Conservation (phyloP, 2,113 vertebrate species). For the Alligator mississippiensis region DNA sequence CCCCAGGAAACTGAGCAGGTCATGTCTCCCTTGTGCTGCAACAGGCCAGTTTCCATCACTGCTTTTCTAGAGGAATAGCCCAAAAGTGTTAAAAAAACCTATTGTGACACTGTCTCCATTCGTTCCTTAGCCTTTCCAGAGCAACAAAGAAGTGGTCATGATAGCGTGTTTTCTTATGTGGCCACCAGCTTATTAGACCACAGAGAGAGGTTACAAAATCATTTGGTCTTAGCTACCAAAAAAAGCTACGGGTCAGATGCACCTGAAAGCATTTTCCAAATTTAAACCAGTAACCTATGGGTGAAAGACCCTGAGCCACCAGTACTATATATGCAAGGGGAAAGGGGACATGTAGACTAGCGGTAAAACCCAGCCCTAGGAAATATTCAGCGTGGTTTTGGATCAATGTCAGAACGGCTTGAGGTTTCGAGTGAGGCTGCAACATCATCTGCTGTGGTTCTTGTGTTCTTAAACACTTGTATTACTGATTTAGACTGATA, state of each 20-base stretch:
- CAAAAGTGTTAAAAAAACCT: neutral
- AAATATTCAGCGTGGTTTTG: too few species aligned
- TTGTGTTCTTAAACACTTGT: too few species aligned
- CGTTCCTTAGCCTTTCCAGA: neutral
- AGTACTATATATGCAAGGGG: neutral
- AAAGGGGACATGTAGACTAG: neutral
- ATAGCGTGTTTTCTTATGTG: neutral
- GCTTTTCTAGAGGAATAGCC: neutral
- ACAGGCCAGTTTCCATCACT: neutral
- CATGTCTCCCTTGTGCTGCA: neutral
- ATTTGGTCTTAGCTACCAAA: neutral
- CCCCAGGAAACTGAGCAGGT: neutral
- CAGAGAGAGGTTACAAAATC: neutral
- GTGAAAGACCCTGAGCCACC: neutral
- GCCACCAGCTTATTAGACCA: neutral
- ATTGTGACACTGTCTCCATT: neutral
- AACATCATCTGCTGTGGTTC: too few species aligned
- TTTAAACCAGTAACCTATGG: neutral
- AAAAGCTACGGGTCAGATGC: neutral
- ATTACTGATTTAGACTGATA: too few species aligned
- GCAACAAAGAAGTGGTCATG: neutral
- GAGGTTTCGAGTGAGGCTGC: too few species aligned
- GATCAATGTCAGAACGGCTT: too few species aligned
- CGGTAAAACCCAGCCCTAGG: too few species aligned
- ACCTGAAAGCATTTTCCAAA: neutral